A percentile compares a stretch with the other conserved stretches of the same genome.
Conservation (phyloP, 2,797 vertebrate genomes). For the Paratrypauchen microcephalus region DNA sequence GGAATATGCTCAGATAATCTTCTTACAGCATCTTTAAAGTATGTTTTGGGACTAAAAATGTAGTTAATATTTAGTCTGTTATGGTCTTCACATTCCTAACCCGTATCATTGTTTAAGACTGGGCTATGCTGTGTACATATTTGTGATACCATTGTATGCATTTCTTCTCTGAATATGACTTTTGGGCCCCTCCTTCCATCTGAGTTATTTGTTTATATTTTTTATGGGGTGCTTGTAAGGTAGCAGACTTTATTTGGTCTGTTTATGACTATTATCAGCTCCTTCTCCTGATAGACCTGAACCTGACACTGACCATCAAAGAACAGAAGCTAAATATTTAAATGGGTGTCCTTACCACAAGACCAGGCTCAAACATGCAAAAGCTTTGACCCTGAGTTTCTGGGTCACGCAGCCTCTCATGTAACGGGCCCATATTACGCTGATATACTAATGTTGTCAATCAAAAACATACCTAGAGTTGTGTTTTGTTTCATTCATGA, state of each 20-base stretch:
- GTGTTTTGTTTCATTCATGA: too few relatives aligned
- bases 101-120: constrained; percentile 40
- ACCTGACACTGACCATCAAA: constrained; percentile 37
- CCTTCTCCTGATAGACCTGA: constrained; percentile 37
- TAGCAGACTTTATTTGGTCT: constrained; percentile 72
- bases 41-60: background rate
- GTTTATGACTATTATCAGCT: constrained; percentile 80
- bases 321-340: constrained; percentile 15
- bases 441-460: too few relatives aligned
- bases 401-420: background rate
- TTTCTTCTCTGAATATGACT: constrained; percentile 7
- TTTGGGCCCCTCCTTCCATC: background rate
- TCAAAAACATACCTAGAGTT: too few relatives aligned
- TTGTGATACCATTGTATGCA: constrained; percentile 28
- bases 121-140: constrained; percentile 27
- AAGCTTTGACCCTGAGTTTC: background rate
- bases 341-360: constrained; percentile 6
- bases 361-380: background rate
- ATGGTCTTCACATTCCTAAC: background rate
- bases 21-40: too few relatives aligned
- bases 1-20: too few relatives aligned
- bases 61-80: background rate
- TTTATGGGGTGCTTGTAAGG: constrained; percentile 32
- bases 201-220: background rate
- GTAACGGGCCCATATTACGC: background rate